Evolutionary conservation across 2,888 invertebrate genomes (phyloP), one percentile per base, ranked within the genome.

Genomic region (Tipula confusa): DNA sequence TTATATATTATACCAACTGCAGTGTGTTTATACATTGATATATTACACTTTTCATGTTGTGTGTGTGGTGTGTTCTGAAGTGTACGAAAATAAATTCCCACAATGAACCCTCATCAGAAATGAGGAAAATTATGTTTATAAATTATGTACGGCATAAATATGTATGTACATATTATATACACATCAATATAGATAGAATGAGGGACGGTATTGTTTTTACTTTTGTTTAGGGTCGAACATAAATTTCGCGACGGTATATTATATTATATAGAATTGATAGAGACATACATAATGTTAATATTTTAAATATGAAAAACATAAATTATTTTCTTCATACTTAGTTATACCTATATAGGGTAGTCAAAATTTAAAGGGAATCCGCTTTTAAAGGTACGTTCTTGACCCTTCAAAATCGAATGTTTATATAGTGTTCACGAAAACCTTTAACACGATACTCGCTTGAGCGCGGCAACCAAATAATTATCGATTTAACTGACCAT

Each of bases 21-120:
- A 64, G 24, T 64, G 24, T 64, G 24, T 9, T 2, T 38, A 13
- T 13, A 4, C 4, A 5, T 31, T 13, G 1, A 64, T 64, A 64
- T 64, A 24, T 64, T 13, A 24, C 64, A 64, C 64, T 64, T 64
- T 9, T 15, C 0, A 43, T 43, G 9, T n/a, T 43, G 15, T n/a
- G 36, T 36, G n/a, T 36, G 36, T 36, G 36, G 36, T 36, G 43
- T 43, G 15, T 43, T n/a, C n/a, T 43, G 5, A 11, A 64, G 24
- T 9, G 7, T 7, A 18, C 9, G 24, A 24, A 64, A 64, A 64
- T 24, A 64, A 64, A 64, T 64, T 64, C 64, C 64, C 64, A 64
- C 64, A 64, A 64, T 64, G 24, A 64, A 64, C 64, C 64, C 64
- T 64, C 64, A 64, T 64, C 64, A 64, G 24, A 64, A 64, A 24